Evolutionary conservation across 2,888 invertebrate species (phyloP).

Genomic region (Frankliniella intonsa): DNA sequence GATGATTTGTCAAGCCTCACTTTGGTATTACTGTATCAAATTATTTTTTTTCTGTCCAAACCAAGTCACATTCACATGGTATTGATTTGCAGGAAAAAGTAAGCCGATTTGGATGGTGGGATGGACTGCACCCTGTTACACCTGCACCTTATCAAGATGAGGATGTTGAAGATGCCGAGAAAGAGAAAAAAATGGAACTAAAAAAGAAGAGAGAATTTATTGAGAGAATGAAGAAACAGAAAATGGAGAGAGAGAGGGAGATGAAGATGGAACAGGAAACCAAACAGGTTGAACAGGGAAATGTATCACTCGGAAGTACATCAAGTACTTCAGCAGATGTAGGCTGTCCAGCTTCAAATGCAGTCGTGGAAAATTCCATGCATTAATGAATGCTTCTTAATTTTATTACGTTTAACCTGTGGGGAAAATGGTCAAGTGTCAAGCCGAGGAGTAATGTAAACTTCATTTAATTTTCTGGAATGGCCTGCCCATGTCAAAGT

Average conservation of each 20-base stretch:
- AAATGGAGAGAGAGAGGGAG: conserved; percentile 34
- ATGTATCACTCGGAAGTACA: too few relatives aligned
- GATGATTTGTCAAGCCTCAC: background rate
- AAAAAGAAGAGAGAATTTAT: conserved; percentile 32
- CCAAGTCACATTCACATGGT: too few relatives aligned
- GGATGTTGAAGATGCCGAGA: conserved; percentile 35
- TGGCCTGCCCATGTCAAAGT: too few relatives aligned
- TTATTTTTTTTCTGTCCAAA: background rate
- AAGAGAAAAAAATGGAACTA: conserved; percentile 35
- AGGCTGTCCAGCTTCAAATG: too few relatives aligned
- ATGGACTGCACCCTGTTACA: conserved; percentile 35
- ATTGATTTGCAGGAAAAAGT: conserved; percentile 32
- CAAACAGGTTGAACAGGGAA: too few relatives aligned
- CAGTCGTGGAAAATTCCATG: too few relatives aligned
- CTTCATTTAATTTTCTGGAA: too few relatives aligned
- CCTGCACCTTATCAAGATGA: conserved; percentile 29
- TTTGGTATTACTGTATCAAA: background rate
- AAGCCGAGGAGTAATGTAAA: too few relatives aligned
- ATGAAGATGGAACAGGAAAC: conserved; percentile 35
- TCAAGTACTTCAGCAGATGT: too few relatives aligned
- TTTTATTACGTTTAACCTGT: too few relatives aligned
- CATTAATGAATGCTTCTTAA: too few relatives aligned
- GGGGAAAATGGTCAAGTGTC: too few relatives aligned
- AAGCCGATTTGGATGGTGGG: conserved; percentile 42
- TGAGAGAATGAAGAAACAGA: conserved; percentile 30